A percentile compares a stretch with the other conserved stretches of the same genome.
These are phyloP conservation scores for Oryctolagus cuniculus DNA, from an alignment of 2,113 vertebrate genomes.

Conservation along the genomic window DNA sequence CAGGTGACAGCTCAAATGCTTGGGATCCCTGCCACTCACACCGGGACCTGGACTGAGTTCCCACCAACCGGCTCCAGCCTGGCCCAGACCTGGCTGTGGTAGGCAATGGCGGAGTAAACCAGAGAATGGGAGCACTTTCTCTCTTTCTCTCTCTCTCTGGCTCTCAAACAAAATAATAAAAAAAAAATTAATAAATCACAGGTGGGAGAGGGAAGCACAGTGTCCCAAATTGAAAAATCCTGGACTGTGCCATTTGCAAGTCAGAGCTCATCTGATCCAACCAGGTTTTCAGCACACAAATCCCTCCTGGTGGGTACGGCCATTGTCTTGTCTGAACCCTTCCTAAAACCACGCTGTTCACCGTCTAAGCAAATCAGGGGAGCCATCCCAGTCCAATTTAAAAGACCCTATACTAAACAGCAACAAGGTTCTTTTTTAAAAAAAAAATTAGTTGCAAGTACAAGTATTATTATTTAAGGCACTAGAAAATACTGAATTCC, in stretches of 20 bases:
- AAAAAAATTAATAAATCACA: too few relatives aligned
- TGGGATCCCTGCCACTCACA: too few relatives aligned
- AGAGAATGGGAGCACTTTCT: too few relatives aligned
- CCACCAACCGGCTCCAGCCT: too few relatives aligned
- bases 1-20: too few relatives aligned
- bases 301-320: background rate
- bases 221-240: background rate
- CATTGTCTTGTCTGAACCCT: background rate
- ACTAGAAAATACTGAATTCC: conserved; percentile 80
- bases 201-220: background rate
- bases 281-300: background rate
- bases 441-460: conserved; percentile 69
- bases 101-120: too few relatives aligned
- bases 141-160: too few relatives aligned
- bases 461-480: conserved; percentile 74
- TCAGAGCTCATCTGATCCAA: background rate
- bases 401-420: background rate
- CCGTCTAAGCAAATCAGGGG: background rate
- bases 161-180: too few relatives aligned
- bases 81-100: too few relatives aligned
- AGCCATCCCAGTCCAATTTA: background rate
- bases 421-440: conserved; percentile 14
- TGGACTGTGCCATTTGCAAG: background rate
- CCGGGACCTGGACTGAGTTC: too few relatives aligned
- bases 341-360: background rate